Base-by-base conservation (phyloP, 2,888 invertebrate genomes). In the Cecidostiba fungosa region DNA sequence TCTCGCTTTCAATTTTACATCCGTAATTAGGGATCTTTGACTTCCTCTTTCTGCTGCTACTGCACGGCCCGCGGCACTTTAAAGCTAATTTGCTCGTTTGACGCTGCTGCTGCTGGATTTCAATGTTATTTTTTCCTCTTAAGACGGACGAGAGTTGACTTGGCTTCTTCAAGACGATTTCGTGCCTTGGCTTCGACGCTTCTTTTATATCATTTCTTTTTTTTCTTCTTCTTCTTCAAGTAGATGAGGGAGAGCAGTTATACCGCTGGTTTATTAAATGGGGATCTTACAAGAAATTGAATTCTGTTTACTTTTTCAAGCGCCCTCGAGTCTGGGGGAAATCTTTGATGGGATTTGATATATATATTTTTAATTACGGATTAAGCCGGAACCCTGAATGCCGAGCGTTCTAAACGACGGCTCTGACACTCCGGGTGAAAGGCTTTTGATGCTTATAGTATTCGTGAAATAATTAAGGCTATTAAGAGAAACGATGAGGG, bases 1-100 rank as follows among this genome's bases (percentile, higher is more conserved):
- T 82, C 85, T 78, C 76, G 79, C 74, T 85, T 82, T 85, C 85
- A 82, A 85, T 85, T 85, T 85, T 82, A 82, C 85, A 85, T 85
- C 69, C 79, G 82, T 79, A 85, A 85, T 85, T 82, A 85, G 78
- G 78, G 79, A 85, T 85, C 85, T 82, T 81, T 85, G 79, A 82
- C 85, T 82, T 82, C 66, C 66, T 66, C 12, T 43, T 12, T 39
- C 43, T 10, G 12, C 10, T 10, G 19, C 16, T 19, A 29, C 14
- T n/a, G 29, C 32, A 62, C 62, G 43, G 47, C 43, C 32, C 43
- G 50, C 36, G 73, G 85, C 66, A 26, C 77, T 77, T 82, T 78
- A 73, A 83, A 82, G 82, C 70, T 85, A 72, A 85, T 85, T 82
- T 78, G 26, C 78, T 85, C 82, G 82, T 85, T 85, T 85, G 84